Evolutionary conservation across 2,797 vertebrate genomes (phyloP).

Genomic region (Enoplosus armatus): DNA sequence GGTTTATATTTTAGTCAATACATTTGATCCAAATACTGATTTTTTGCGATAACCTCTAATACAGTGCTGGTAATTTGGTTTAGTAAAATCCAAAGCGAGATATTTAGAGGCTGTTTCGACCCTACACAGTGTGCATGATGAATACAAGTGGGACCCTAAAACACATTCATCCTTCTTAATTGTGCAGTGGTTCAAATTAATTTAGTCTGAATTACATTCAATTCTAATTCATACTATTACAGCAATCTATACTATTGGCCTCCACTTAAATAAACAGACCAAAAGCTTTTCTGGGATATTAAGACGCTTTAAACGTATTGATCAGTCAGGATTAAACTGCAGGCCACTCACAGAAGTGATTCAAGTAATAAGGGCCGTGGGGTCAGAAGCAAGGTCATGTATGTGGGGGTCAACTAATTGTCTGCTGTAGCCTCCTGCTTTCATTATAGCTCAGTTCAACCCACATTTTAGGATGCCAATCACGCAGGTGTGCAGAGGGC

Average conservation of each 20-base stretch:
- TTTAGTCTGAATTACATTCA: conserved; percentile 46
- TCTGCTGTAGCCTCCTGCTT: conserved; percentile 50
- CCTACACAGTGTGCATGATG: conserved; percentile 15
- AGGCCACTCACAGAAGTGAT: conserved; percentile 49
- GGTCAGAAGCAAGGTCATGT: conserved; percentile 60
- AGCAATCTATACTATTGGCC: conserved; percentile 29
- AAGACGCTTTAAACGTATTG: conserved; percentile 57
- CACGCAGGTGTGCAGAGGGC: conserved; percentile 64
- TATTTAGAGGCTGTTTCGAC: conserved; percentile 19
- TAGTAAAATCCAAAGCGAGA: conserved; percentile 23
- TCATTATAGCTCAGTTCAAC: conserved; percentile 49
- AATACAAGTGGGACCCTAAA: conserved; percentile 40
- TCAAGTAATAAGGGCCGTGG: conserved; percentile 63
- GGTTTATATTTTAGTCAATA: conserved; percentile 21
- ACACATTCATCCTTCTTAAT: conserved; percentile 41
- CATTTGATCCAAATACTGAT: not conserved
- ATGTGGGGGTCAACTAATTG: conserved; percentile 64
- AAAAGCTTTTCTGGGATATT: conserved; percentile 45
- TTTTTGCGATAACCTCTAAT: conserved; percentile 11
- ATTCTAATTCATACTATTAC: conserved; percentile 43
- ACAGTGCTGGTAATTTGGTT: conserved; percentile 24
- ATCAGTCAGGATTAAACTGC: conserved; percentile 64
- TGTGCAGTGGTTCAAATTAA: conserved; percentile 27
- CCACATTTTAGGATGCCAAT: conserved; percentile 61
- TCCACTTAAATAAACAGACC: conserved; percentile 39